phyloP scores from a whole-genome alignment of 2,113 vertebrate genomes.

The Gila orcuttii region DNA sequence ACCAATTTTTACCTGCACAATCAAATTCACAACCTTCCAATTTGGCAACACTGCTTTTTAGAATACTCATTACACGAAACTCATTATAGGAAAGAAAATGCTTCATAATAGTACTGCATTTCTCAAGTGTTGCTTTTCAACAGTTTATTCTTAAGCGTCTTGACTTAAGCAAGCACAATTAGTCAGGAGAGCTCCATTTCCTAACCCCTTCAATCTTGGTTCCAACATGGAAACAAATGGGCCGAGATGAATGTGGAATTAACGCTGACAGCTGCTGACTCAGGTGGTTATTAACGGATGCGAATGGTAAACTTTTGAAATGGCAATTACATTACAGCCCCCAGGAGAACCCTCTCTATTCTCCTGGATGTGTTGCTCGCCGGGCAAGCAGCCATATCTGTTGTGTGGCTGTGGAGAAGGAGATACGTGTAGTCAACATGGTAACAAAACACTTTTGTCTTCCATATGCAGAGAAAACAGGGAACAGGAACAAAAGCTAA shows the following conservation, averaged over 20 bases:
- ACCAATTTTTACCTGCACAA: too few relatives aligned
- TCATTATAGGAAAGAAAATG: slow-evolving; percentile 6
- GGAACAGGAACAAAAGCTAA: background rate
- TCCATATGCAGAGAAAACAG: slow-evolving; percentile 16
- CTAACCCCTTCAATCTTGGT: slow-evolving; percentile 23
- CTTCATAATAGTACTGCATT: background rate
- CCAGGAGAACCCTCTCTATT: slow-evolving; percentile 49
- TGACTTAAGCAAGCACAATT: slow-evolving; percentile 24
- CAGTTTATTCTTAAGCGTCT: background rate
- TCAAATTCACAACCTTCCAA: background rate
- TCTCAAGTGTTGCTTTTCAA: slow-evolving; percentile 11
- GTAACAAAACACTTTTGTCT: slow-evolving; percentile 48
- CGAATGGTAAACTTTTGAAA: slow-evolving; percentile 55
- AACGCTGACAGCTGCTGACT: slow-evolving; percentile 57
- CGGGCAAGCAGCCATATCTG: slow-evolving; percentile 55
- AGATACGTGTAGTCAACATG: slow-evolving; percentile 36
- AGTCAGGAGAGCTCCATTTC: background rate
- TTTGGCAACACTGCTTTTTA: background rate
- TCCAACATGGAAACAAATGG: slow-evolving; percentile 37
- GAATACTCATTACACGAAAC: background rate
- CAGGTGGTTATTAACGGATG: slow-evolving; percentile 49
- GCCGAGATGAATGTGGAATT: slow-evolving; percentile 43
- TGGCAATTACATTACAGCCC: slow-evolving; percentile 55
- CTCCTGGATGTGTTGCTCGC: slow-evolving; percentile 53
- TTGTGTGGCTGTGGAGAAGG: slow-evolving; percentile 46